Conservation (phyloP, 2,113 vertebrate species). For the rat (Rattus norvegicus) region DNA sequence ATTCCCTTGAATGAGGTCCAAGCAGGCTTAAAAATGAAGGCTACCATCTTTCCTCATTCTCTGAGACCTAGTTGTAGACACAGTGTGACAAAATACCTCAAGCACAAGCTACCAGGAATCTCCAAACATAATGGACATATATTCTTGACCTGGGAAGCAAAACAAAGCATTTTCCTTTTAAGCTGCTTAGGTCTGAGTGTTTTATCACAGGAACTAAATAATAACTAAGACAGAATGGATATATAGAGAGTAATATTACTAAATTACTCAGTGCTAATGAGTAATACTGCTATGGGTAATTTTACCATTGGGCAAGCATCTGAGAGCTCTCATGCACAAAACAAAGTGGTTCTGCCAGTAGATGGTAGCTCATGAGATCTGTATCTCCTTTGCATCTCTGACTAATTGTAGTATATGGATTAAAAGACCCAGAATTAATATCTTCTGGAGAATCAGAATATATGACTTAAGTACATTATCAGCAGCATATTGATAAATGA, state of each 20-base stretch:
- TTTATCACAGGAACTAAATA: not conserved
- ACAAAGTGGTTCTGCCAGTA: not conserved
- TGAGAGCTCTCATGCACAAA: not conserved
- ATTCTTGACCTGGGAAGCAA: not conserved
- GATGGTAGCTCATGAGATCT: not conserved
- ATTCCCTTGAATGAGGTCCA: too few species aligned
- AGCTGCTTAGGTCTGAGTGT: accelerated
- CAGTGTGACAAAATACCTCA: not conserved
- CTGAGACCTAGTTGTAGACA: not conserved
- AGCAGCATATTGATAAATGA: too few species aligned
- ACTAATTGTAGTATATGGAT: not conserved
- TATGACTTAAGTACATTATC: not conserved
- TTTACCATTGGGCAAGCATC: not conserved
- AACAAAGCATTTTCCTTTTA: not conserved
- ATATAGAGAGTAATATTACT: not conserved
- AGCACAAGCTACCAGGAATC: not conserved
- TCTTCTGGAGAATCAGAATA: not conserved
- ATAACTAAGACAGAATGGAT: not conserved
- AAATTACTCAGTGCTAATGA: not conserved
- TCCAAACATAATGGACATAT: not conserved
- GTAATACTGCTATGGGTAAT: not conserved
- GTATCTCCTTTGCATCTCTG: not conserved
- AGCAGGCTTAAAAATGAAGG: not conserved
- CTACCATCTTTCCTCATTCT: not conserved
- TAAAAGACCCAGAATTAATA: not conserved